Base-by-base conservation (phyloP, 1,140 invertebrate species). In the Temnothorax longispinosus region DNA sequence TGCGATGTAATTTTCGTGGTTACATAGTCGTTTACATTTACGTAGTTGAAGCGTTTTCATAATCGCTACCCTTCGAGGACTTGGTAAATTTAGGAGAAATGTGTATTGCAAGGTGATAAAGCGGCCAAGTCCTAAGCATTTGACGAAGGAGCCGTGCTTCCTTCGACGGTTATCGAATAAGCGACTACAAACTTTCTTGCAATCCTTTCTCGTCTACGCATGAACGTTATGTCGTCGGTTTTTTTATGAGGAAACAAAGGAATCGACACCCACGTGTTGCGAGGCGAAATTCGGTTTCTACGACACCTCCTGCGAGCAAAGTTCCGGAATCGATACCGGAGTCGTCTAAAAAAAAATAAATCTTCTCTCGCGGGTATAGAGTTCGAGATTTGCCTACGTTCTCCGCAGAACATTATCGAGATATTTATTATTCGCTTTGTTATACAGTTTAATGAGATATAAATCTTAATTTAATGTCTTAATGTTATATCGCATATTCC, bases 261-360 rank as follows among this genome's bases (percentile, higher is more conserved):
- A 71, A 4, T 58, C 47, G 38, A 8, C 7, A 7, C 1, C 21
- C 64, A n/a, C 35, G 21, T 71, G 52, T 71, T 32, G 8, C 15
- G n/a, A 10, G 15, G 6, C 13, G 77, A 41, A 32, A 81, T 71
- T 81, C 38, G 78, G 71, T 71, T 81, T 81, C 8, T 13, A 15
- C 15, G 47, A 69, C 35, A 41, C 6, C n/a, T 52, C 6, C 10
- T 38, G 50, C 50, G 10, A 81, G 21, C 38, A 56, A 32, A 81
- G 52, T 44, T 58, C 15, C 38, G n/a, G 35, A 71, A 71, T 81
- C 78, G 52, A 58, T 56, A 11, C 8, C 35, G 41, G 8, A 1
- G n/a, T 54, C 13, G 1, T 50, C 47, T 69, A 41, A 67, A 10
- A 67, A 21, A 52, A 81, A 41, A 41, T 32, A 67, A 81, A 56